A percentile compares a stretch with the other conserved stretches of the same genome.
Evolutionary conservation across 2,113 vertebrate genomes (phyloP).

Genomic region (Monarcha castaneiventris): DNA sequence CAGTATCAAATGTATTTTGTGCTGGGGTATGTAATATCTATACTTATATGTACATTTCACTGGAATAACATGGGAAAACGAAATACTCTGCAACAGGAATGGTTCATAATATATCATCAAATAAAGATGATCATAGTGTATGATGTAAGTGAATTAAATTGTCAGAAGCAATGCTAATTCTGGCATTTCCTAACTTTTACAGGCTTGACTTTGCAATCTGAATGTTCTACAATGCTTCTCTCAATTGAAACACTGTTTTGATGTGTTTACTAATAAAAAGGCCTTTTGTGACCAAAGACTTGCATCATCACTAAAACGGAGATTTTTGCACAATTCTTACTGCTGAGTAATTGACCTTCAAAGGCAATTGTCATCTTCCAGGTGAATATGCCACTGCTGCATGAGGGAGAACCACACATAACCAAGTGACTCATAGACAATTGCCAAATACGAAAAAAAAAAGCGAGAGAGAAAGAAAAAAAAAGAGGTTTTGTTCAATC

Average conservation of each 20-base stretch:
- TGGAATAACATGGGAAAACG: neutral
- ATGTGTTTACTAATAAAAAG: neutral
- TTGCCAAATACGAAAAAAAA: neutral
- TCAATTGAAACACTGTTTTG: neutral
- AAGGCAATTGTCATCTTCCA: neutral
- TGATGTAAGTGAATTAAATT: neutral
- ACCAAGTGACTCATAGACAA: neutral
- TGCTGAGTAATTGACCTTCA: neutral
- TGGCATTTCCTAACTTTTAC: neutral
- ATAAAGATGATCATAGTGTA: neutral
- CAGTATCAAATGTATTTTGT: neutral
- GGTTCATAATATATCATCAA: neutral
- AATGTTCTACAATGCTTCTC: neutral
- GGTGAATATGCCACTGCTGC: neutral
- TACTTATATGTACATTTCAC: neutral
- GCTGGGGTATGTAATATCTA: neutral
- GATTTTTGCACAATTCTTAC: neutral
- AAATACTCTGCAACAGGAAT: neutral
- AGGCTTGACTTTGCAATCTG: neutral
- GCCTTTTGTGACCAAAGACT: neutral
- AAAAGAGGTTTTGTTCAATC: neutral
- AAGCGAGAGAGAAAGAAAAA: fast-evolving
- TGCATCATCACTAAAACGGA: neutral
- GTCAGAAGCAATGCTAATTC: neutral
- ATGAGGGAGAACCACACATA: neutral